Percentiles rank a stretch among this genome's conserved stretches.
Evolutionary conservation across 2,113 vertebrate genomes (phyloP).

Genomic region (Numida meleagris): DNA sequence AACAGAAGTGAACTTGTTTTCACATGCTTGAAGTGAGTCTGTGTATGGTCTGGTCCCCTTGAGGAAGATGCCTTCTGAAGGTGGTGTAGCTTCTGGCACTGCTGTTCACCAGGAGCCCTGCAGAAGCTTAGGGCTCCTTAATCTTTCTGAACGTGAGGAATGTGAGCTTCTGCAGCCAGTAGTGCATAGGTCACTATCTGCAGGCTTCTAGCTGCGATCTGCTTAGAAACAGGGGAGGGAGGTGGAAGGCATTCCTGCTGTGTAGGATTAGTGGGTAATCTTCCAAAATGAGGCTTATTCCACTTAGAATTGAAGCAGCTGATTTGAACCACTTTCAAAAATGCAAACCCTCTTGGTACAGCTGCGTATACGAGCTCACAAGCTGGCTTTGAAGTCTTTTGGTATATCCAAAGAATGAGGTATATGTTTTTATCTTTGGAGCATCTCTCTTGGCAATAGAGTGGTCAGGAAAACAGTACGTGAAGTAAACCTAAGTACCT

Average conservation of each 20-base stretch:
- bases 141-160: neutral
- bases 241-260: neutral
- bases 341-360: neutral
- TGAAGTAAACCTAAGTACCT: neutral
- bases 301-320: neutral
- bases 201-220: neutral
- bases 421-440: neutral
- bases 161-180: neutral
- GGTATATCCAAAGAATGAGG: neutral
- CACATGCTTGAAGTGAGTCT: neutral
- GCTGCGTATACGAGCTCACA: neutral
- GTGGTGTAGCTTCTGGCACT: neutral
- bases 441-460: neutral
- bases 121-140: neutral
- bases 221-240: neutral
- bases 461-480: neutral
- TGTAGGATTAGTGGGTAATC: slow-evolving; percentile 24
- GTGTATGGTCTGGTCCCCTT: neutral
- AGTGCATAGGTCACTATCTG: neutral
- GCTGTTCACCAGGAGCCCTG: neutral
- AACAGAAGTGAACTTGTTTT: neutral
- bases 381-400: neutral
- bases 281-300: slow-evolving; percentile 33
- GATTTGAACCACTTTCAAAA: neutral
- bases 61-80: neutral